Evolutionary conservation across 2,797 vertebrate species (phyloP).

Genomic region (Lycodopsis pacificus): DNA sequence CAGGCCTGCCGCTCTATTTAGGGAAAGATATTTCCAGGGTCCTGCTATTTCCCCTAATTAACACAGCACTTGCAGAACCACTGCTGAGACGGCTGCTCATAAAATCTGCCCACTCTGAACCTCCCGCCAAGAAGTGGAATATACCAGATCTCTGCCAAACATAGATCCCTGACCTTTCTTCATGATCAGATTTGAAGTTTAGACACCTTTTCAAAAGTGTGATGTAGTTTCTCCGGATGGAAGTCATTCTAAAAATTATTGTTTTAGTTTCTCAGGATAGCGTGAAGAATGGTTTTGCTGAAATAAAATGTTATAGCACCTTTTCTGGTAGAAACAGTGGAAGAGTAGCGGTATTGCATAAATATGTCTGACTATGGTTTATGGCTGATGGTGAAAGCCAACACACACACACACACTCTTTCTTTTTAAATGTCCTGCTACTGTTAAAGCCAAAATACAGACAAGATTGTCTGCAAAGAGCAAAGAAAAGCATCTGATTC

Average conservation of each 20-base stretch:
- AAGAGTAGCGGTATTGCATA: slow-evolving; percentile 15
- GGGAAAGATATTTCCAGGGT: slow-evolving; percentile 78
- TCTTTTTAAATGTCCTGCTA: slow-evolving; percentile 35
- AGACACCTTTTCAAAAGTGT: slow-evolving; percentile 17
- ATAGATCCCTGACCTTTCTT: slow-evolving; percentile 57
- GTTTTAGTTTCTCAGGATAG: slow-evolving; percentile 10
- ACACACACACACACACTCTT: slow-evolving; percentile 20
- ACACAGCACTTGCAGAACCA: slow-evolving; percentile 69
- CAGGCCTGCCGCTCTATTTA: slow-evolving; percentile 78
- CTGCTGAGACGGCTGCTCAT: slow-evolving; percentile 62
- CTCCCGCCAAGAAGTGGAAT: slow-evolving; percentile 59
- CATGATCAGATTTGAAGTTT: slow-evolving; percentile 51
- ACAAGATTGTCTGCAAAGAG: slow-evolving; percentile 25
- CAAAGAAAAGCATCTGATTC: slow-evolving; percentile 28
- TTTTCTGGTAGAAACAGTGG: slow-evolving; percentile 17
- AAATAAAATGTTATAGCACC: slow-evolving; percentile 23
- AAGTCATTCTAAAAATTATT: slow-evolving; percentile 19
- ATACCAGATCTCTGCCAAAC: slow-evolving; percentile 64
- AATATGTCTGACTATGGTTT: slow-evolving; percentile 51
- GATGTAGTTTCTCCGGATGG: slow-evolving; percentile 21
- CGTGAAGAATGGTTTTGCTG: slow-evolving; percentile 19
- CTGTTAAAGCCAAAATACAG: slow-evolving; percentile 16
- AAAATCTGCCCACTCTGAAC: slow-evolving; percentile 62
- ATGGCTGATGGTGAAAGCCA: slow-evolving; percentile 23
- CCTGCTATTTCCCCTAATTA: slow-evolving; percentile 80